Percentiles rank a stretch among this genome's conserved stretches.
These are phyloP conservation scores for Pseudorhiza aurosa DNA, from an alignment of 30 jellyfish, hydroid and myxozoan species.

Conservation along the genomic window DNA sequence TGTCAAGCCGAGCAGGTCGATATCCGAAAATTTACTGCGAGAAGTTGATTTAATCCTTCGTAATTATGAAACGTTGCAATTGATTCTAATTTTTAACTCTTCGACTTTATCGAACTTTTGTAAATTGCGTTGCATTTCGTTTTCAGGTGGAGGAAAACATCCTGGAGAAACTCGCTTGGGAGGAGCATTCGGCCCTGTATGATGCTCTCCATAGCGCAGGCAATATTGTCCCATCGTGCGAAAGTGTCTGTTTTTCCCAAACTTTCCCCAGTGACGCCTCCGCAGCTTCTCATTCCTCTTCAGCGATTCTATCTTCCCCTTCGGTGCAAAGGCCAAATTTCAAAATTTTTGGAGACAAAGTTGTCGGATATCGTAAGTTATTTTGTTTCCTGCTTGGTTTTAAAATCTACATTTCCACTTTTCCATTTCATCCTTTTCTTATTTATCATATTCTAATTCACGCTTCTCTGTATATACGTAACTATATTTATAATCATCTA, in stretches of 20 bases:
- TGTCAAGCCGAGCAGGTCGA: too few relatives aligned
- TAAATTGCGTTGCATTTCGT: not conserved
- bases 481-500: too few relatives aligned
- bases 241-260: conserved; percentile 39
- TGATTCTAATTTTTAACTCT: not conserved
- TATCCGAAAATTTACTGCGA: too few relatives aligned
- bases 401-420: too few relatives aligned
- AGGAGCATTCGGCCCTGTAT: conserved; percentile 74
- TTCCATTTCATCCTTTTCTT: too few relatives aligned
- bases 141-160: conserved; percentile 89
- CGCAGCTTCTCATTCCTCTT: not conserved
- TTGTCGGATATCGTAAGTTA: conserved; percentile 52
- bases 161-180: conserved; percentile 91
- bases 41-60: too few relatives aligned
- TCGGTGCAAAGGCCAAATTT: conserved; percentile 8
- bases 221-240: conserved; percentile 66
- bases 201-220: conserved; percentile 57
- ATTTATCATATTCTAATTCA: too few relatives aligned
- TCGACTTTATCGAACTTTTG: not conserved
- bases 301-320: conserved; percentile 19
- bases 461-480: too few relatives aligned
- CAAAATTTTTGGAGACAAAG: conserved; percentile 51
- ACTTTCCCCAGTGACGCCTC: conserved; percentile 17
- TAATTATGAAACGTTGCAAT: too few relatives aligned
- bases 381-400: not conserved